These are phyloP conservation scores for Conus canariensis DNA, from an alignment of 2,888 invertebrate species.

Conservation along the genomic window DNA sequence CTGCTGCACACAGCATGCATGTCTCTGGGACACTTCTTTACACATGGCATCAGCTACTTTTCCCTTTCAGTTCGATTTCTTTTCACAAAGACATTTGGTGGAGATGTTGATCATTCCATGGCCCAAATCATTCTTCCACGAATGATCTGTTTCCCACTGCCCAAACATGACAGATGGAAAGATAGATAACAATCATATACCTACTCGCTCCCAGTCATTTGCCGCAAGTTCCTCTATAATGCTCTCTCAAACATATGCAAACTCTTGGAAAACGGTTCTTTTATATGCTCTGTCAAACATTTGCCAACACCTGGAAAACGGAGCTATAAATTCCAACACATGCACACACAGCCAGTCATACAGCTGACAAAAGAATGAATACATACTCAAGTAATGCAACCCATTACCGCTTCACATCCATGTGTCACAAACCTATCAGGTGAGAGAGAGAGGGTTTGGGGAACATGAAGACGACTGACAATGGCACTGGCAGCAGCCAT, in stretches of 20 bases:
- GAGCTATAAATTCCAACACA: background rate
- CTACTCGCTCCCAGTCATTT: too few relatives aligned
- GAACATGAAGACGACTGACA: background rate
- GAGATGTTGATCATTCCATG: background rate
- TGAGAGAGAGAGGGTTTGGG: background rate
- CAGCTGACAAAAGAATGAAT: background rate
- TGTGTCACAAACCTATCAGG: background rate
- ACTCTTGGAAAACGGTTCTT: too few relatives aligned
- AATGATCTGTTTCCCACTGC: background rate
- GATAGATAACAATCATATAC: too few relatives aligned
- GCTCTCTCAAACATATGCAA: too few relatives aligned
- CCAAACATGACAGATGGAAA: too few relatives aligned
- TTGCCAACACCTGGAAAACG: too few relatives aligned
- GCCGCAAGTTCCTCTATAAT: too few relatives aligned
- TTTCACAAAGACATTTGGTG: background rate
- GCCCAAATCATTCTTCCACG: background rate
- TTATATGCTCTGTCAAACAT: background rate
- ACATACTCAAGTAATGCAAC: background rate
- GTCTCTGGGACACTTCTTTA: background rate
- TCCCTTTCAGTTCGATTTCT: background rate
- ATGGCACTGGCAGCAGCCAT: background rate
- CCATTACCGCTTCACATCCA: background rate
- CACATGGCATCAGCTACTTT: background rate
- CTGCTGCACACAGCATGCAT: conserved; percentile 9
- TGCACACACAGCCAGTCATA: background rate